Base-by-base conservation (phyloP, 2,113 vertebrate genomes). In the Scartelaos histophorus region DNA sequence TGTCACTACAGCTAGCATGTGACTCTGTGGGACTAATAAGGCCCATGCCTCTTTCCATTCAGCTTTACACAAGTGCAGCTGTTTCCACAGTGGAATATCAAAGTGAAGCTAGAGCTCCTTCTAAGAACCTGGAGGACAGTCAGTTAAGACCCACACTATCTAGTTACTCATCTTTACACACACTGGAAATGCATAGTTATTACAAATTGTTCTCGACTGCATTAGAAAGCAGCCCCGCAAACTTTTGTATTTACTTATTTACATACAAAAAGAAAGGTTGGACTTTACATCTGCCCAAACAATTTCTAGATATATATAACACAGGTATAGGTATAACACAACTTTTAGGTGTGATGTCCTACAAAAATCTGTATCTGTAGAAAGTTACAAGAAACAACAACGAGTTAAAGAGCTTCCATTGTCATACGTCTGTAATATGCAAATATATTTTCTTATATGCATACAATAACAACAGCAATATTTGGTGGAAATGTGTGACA, bases 21-120 rank as follows among this genome's bases (percentile, higher is more conserved):
- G 80, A 53, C 49, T 45, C 12, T 17, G 10, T 64, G 24, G 53
- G 62, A 67, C 61, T 53, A 70, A 62, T 24, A 21, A 57, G 24
- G 21, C 69, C 82, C 79, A 77, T 57, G 38, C 29, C 34, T 83
- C 83, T 89, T 89, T 88, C 84, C 83, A 81, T 78, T 75, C 57
- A 71, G 38, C 6, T 70, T 66, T 57, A 64, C 67, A 75, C 46
- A 47, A 69, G 49, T 61, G 76, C 69, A 76, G 64, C 67, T 75
- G 51, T 56, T 80, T 68, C 67, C 45, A 34, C 57, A n/a, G n/a
- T 62, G 64, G 60, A 62, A 62, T 38, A 66, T 65, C 25, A 19
- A 38, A 35, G 15, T 38, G 38, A 19, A 34, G 25, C 29, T 15
- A 19, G 25, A 17, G 16, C 29, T 62, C 5, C 29, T 62, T 62